phyloP scores from a whole-genome alignment of 2,113 vertebrate genomes.

The Cygnus atratus region DNA sequence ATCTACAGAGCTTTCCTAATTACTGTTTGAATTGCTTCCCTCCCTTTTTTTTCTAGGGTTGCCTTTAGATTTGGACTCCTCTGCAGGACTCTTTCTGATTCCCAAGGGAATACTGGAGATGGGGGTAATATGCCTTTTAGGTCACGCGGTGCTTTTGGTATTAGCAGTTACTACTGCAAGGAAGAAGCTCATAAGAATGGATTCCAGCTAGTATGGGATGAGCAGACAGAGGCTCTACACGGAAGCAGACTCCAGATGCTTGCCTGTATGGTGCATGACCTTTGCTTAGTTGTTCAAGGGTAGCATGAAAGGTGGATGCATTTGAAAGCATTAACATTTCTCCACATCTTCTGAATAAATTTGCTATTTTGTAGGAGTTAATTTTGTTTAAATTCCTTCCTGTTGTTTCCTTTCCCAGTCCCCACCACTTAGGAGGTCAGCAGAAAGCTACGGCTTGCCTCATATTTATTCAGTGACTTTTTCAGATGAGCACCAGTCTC shows the following conservation, averaged over 20 bases:
- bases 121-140: not conserved
- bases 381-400: slow-evolving; percentile 56
- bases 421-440: slow-evolving; percentile 27
- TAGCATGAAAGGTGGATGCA: not conserved
- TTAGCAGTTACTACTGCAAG: not conserved
- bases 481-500: slow-evolving; percentile 7
- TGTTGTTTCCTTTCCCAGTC: slow-evolving; percentile 35
- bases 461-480: slow-evolving; percentile 46
- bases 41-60: not conserved
- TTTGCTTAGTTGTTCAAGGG: slow-evolving; percentile 22
- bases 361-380: slow-evolving; percentile 22
- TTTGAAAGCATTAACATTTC: slow-evolving; percentile 44
- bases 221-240: not conserved
- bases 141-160: not conserved
- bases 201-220: not conserved
- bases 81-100: not conserved
- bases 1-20: not conserved
- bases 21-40: not conserved
- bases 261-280: slow-evolving; percentile 27
- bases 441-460: slow-evolving; percentile 30
- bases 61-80: not conserved
- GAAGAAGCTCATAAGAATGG: not conserved
- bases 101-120: not conserved
- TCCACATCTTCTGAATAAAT: slow-evolving; percentile 30
- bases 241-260: slow-evolving; percentile 29